phyloP scores from a whole-genome alignment of 2,797 vertebrate species.

The Enteromius mattozi region DNA sequence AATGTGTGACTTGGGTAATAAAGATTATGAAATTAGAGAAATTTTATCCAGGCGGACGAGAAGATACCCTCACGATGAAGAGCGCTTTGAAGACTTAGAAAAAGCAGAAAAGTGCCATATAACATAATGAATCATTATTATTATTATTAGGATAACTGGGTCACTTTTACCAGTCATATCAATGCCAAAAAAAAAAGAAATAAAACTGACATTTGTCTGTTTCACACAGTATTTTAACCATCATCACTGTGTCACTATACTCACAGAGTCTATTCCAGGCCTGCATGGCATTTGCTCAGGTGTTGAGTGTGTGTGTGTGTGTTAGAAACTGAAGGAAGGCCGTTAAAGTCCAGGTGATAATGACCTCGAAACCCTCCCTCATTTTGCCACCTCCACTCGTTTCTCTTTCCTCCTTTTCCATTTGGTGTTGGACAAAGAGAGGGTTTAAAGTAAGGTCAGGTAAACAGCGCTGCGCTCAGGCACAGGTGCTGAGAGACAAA shows the following conservation, averaged over 20 bases:
- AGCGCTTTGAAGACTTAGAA: neutral
- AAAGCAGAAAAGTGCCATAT: neutral
- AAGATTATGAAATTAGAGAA: neutral
- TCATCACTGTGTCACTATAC: neutral
- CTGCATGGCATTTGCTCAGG: constrained; percentile 49
- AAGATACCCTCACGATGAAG: neutral
- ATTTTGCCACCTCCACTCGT: neutral
- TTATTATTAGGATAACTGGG: neutral
- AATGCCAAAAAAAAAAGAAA: neutral
- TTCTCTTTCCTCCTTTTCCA: constrained; percentile 32
- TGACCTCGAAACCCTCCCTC: constrained; percentile 12
- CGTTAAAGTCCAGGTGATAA: constrained; percentile 57
- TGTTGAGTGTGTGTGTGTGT: constrained; percentile 1
- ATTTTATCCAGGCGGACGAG: neutral
- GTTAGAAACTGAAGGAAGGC: constrained; percentile 16
- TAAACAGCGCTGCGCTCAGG: constrained; percentile 32
- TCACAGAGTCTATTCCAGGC: neutral
- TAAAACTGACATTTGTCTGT: neutral
- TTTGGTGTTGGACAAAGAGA: constrained; percentile 50
- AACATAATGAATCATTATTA: neutral
- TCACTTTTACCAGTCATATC: neutral
- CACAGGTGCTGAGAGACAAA: neutral
- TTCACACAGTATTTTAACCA: neutral
- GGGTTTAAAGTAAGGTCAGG: constrained; percentile 29
- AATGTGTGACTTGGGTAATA: neutral